Percentiles rank a stretch among this genome's conserved stretches.
Conservation (phyloP, 2,888 invertebrate genomes). For the Heteromurus nitidus region DNA sequence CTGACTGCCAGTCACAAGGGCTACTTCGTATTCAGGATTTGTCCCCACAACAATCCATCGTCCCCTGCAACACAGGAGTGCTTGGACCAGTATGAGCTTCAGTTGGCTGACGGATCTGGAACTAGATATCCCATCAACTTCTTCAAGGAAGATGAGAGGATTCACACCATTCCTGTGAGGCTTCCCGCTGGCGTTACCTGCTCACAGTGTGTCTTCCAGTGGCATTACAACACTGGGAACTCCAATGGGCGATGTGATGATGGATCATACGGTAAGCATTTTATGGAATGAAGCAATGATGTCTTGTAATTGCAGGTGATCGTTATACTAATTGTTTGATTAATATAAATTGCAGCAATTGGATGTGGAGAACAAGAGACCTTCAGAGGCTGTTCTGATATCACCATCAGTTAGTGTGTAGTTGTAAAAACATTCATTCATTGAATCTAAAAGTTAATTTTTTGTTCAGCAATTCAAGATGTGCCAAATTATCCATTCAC, state of each 20-base stretch:
- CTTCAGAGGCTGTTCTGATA: slow-evolving; percentile 75
- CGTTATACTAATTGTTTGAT: slow-evolving; percentile 4
- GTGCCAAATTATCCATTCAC: not conserved
- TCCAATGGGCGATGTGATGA: slow-evolving; percentile 51
- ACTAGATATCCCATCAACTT: slow-evolving; percentile 48
- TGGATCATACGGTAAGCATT: slow-evolving; percentile 48
- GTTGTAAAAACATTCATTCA: not conserved
- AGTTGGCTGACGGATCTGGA: slow-evolving; percentile 74
- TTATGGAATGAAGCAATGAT: not conserved
- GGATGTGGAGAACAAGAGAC: slow-evolving; percentile 75
- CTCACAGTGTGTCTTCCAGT: slow-evolving; percentile 70
- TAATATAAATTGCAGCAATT: slow-evolving; percentile 56
- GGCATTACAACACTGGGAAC: slow-evolving; percentile 59
- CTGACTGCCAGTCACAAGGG: slow-evolving; percentile 70
- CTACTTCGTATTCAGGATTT: slow-evolving; percentile 75
- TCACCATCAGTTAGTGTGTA: slow-evolving; percentile 52
- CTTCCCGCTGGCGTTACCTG: slow-evolving; percentile 60
- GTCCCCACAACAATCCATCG: slow-evolving; percentile 74
- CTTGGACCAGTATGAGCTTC: slow-evolving; percentile 74
- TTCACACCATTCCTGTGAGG: not conserved
- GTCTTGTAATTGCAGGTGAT: too few relatives aligned
- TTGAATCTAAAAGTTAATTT: not conserved
- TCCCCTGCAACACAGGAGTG: slow-evolving; percentile 74
- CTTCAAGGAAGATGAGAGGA: slow-evolving; percentile 14
- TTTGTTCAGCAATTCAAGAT: not conserved